These are phyloP conservation scores for Allophyes oxyacanthae DNA, from an alignment of 2,888 invertebrate genomes.

Conservation along the genomic window DNA sequence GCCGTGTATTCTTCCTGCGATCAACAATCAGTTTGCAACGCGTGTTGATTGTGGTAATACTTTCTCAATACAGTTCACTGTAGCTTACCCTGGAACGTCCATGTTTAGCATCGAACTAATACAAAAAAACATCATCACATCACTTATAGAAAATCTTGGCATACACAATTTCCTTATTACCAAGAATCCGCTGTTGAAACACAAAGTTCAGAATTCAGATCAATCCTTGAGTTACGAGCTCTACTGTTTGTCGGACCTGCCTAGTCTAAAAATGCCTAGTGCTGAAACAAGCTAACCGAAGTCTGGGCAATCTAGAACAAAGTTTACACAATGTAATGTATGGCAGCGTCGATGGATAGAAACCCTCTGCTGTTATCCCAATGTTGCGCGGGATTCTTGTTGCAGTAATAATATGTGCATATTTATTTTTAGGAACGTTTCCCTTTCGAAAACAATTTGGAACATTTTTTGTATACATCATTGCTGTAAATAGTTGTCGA, in stretches of 20 bases:
- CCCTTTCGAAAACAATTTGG: too few relatives aligned
- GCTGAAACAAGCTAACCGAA: slow-evolving; percentile 48
- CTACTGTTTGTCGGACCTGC: slow-evolving; percentile 28
- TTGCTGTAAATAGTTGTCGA: not conserved
- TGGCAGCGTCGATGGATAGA: slow-evolving; percentile 36
- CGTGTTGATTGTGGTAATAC: too few relatives aligned
- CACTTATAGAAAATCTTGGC: not conserved
- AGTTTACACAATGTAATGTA: slow-evolving; percentile 51
- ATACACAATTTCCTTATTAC: slow-evolving; percentile 30
- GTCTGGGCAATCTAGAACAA: slow-evolving; percentile 49
- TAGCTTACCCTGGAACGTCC: too few relatives aligned
- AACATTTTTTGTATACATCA: too few relatives aligned
- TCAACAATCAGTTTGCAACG: too few relatives aligned
- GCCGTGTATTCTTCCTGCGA: too few relatives aligned
- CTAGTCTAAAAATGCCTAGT: slow-evolving; percentile 37
- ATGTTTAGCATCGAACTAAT: too few relatives aligned
- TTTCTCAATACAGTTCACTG: too few relatives aligned
- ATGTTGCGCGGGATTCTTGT: slow-evolving; percentile 10
- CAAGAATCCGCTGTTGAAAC: slow-evolving; percentile 33
- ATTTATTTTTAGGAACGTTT: slow-evolving; percentile 38
- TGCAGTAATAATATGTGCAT: slow-evolving; percentile 42
- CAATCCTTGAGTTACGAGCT: slow-evolving; percentile 31
- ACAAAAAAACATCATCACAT: too few relatives aligned
- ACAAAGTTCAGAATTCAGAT: slow-evolving; percentile 24
- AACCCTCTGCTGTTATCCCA: slow-evolving; percentile 29